phyloP scores from a whole-genome alignment of 35 echinoderm and acorn worm species.

The Antedon bifida region DNA sequence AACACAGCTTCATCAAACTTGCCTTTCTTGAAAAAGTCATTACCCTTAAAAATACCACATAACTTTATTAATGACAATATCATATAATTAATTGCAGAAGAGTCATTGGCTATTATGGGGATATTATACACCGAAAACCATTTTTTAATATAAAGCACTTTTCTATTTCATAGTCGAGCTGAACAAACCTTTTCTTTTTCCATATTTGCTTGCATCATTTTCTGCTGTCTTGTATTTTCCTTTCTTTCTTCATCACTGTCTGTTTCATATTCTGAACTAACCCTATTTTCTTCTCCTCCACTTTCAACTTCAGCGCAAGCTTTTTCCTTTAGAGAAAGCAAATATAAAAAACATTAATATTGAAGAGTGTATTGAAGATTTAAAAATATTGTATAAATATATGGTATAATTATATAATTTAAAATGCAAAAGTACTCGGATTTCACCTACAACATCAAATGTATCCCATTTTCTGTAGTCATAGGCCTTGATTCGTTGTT shows the following conservation, averaged over 20 bases:
- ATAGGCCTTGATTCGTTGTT: constrained; percentile 51
- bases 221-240: constrained; percentile 51
- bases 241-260: constrained; percentile 82
- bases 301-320: constrained; percentile 83
- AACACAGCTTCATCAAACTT: constrained; percentile 66
- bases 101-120: too few species aligned
- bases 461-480: constrained; percentile 94
- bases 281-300: constrained; percentile 34
- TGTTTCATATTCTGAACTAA: constrained; percentile 49
- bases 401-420: too few species aligned
- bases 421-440: neutral
- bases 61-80: too few species aligned
- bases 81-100: too few species aligned
- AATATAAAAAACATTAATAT: too few species aligned
- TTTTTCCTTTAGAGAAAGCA: constrained; percentile 47
- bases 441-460: constrained; percentile 87
- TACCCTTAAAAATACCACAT: constrained; percentile 44
- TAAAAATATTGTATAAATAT: too few species aligned
- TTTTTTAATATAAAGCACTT: too few species aligned
- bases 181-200: constrained; percentile 79
- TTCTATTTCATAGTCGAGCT: too few species aligned
- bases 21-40: constrained; percentile 77
- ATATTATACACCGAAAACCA: too few species aligned
- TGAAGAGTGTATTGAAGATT: too few species aligned
- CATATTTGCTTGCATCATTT: constrained; percentile 56